A percentile compares a stretch with the other conserved stretches of the same genome.
These are phyloP conservation scores for Oenanthe oenanthe DNA, from an alignment of 2,113 vertebrate species.

Conservation along the genomic window DNA sequence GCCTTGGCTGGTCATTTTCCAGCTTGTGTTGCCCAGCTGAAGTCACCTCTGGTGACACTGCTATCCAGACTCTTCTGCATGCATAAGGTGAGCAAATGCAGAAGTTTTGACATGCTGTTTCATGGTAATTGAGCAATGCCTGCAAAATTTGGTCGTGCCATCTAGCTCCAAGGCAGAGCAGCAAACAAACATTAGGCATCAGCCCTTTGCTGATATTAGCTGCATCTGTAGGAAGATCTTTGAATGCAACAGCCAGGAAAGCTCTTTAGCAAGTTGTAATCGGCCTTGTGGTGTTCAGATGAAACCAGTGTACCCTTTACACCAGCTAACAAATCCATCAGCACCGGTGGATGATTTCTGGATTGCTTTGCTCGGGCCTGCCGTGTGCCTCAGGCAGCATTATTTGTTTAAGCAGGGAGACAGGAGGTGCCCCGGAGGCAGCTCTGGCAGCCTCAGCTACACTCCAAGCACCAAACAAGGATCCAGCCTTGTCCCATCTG, in stretches of 20 bases:
- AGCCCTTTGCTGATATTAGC: background rate
- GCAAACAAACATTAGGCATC: background rate
- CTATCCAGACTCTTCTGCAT: background rate
- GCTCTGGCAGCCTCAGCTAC: background rate
- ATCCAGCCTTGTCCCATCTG: background rate
- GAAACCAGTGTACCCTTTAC: background rate
- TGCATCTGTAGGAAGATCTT: constrained; percentile 4
- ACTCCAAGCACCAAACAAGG: background rate
- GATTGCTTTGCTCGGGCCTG: constrained; percentile 46
- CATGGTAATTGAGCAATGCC: background rate
- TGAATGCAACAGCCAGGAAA: background rate
- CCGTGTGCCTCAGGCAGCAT: background rate
- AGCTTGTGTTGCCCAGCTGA: background rate
- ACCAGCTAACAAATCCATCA: constrained; percentile 46
- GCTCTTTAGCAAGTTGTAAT: constrained; percentile 28
- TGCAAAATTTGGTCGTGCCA: background rate
- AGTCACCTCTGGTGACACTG: background rate
- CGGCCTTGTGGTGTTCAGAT: background rate
- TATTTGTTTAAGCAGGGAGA: constrained; percentile 12
- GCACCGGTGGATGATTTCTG: background rate
- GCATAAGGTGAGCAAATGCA: background rate
- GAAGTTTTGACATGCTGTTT: background rate
- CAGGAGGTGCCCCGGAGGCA: background rate
- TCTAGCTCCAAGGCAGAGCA: background rate
- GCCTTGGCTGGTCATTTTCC: background rate